phyloP scores from a whole-genome alignment of 2,113 vertebrate species.

The Tupaia tana region DNA sequence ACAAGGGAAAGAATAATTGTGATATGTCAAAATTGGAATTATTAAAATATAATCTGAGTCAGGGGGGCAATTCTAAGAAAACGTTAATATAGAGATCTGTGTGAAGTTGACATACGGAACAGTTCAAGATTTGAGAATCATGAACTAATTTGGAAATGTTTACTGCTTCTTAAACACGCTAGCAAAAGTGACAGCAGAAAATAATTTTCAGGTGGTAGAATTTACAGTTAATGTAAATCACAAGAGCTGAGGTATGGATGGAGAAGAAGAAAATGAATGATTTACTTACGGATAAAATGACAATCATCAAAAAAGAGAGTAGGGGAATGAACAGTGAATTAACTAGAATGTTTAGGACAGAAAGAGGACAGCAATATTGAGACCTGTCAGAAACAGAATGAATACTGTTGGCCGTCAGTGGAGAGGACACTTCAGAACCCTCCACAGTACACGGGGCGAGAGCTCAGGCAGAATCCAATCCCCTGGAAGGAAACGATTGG shows the following conservation, averaged over 20 bases:
- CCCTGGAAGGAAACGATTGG: not conserved
- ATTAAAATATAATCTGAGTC: constrained; percentile 52
- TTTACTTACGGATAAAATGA: constrained; percentile 55
- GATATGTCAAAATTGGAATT: constrained; percentile 36
- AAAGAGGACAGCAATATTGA: not conserved
- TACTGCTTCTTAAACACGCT: not conserved
- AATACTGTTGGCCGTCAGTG: not conserved
- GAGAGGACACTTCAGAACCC: not conserved
- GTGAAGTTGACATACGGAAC: constrained; percentile 48
- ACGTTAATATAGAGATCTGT: constrained; percentile 21
- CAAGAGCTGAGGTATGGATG: constrained; percentile 2
- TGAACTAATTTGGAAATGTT: constrained; percentile 35
- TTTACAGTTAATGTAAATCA: constrained; percentile 51
- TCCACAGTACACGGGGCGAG: not conserved
- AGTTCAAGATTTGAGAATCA: constrained; percentile 46
- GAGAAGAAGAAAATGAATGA: constrained; percentile 37
- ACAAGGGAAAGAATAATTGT: not conserved
- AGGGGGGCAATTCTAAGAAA: constrained; percentile 43
- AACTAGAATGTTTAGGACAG: constrained; percentile 47
- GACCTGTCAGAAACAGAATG: not conserved
- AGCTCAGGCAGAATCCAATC: not conserved
- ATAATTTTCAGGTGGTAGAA: constrained; percentile 42
- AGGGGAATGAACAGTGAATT: constrained; percentile 5
- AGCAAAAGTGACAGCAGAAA: not conserved
- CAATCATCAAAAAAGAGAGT: not conserved